Conservation (phyloP, 2,888 invertebrate genomes). For the Eristalis intricaria region DNA sequence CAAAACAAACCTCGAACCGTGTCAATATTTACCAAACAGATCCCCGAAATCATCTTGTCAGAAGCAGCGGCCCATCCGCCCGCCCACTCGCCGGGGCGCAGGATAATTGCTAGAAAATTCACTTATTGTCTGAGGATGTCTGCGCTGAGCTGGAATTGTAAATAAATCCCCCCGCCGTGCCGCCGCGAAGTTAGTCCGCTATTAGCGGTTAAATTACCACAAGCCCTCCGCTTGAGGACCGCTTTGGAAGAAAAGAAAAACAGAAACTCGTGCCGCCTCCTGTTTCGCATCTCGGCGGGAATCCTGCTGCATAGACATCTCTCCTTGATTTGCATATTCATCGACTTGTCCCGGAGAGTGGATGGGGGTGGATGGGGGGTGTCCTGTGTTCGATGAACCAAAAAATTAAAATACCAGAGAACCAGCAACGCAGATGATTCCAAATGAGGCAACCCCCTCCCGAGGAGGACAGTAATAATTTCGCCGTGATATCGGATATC, state of each 20-base stretch:
- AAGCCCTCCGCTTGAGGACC: slow-evolving; percentile 8
- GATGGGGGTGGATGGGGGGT: not conserved
- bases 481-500: slow-evolving; percentile 53
- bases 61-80: slow-evolving; percentile 28
- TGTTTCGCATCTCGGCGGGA: not conserved
- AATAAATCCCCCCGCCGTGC: slow-evolving; percentile 54
- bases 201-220: slow-evolving; percentile 63
- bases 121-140: slow-evolving; percentile 56
- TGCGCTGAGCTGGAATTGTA: slow-evolving; percentile 48
- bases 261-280: slow-evolving; percentile 36
- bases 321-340: slow-evolving; percentile 55
- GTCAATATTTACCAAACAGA: slow-evolving; percentile 57
- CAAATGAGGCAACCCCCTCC: slow-evolving; percentile 36
- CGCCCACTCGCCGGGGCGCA: slow-evolving; percentile 7
- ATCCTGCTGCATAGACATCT: slow-evolving; percentile 33
- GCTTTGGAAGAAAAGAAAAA: slow-evolving; percentile 39
- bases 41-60: slow-evolving; percentile 54
- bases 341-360: not conserved
- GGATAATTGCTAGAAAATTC: slow-evolving; percentile 63
- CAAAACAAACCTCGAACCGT: slow-evolving; percentile 30
- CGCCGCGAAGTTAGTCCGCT: too few relatives aligned
- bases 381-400: slow-evolving; percentile 59
- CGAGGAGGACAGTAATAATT: slow-evolving; percentile 50
- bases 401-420: slow-evolving; percentile 67
- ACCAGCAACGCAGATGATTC: slow-evolving; percentile 59